A percentile compares a stretch with the other conserved stretches of the same genome.
phyloP scores from a whole-genome alignment of 2,797 vertebrate species.

The Phrynocephalus forsythii region DNA sequence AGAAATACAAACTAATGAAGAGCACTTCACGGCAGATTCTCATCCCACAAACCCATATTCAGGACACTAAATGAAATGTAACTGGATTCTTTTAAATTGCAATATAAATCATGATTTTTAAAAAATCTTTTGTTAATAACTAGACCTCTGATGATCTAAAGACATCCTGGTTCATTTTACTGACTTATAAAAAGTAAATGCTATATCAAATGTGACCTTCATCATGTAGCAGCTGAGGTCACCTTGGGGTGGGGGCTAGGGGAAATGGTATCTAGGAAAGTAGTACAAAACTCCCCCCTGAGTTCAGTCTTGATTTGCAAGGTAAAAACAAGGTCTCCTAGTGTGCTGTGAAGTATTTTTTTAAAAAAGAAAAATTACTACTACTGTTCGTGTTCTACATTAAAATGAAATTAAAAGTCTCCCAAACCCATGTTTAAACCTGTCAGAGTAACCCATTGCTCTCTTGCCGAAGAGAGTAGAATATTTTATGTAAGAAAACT shows the following conservation, averaged over 20 bases:
- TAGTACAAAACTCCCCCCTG: constrained; percentile 65
- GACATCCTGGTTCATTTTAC: constrained; percentile 66
- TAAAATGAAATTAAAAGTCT: neutral
- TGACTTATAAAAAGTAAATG: constrained; percentile 73
- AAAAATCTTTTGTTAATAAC: constrained; percentile 65
- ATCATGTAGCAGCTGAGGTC: constrained; percentile 73
- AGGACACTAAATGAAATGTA: constrained; percentile 67
- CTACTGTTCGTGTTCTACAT: neutral
- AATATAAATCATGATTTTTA: constrained; percentile 69
- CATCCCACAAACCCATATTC: constrained; percentile 59
- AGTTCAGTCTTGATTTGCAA: constrained; percentile 74
- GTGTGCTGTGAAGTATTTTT: constrained; percentile 50
- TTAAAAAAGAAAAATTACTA: neutral
- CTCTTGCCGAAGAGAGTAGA: neutral
- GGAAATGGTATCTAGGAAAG: constrained; percentile 63
- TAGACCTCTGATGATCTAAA: constrained; percentile 79
- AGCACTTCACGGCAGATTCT: constrained; percentile 61
- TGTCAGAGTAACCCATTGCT: neutral
- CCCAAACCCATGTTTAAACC: neutral
- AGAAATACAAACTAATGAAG: constrained; percentile 72
- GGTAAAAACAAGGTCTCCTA: constrained; percentile 73
- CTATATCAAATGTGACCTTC: constrained; percentile 80
- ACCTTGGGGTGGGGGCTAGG: constrained; percentile 63
- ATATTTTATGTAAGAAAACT: constrained; percentile 8
- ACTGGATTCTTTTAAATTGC: constrained; percentile 72